phyloP scores from a whole-genome alignment of 2,113 vertebrate species.

The Colius striatus region DNA sequence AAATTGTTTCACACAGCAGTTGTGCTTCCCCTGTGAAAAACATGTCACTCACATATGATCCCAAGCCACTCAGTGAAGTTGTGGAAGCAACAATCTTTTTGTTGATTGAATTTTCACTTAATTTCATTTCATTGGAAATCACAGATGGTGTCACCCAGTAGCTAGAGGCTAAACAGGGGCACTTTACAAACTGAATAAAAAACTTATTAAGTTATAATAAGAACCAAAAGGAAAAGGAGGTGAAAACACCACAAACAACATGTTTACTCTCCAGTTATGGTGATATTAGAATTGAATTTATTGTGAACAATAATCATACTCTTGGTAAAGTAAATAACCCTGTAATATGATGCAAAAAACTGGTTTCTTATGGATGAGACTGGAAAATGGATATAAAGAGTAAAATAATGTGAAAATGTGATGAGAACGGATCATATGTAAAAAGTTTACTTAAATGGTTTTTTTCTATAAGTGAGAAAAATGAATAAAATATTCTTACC shows the following conservation, averaged over 20 bases:
- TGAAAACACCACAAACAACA: slow-evolving; percentile 40
- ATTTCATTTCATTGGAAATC: slow-evolving; percentile 80
- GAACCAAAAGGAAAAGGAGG: slow-evolving; percentile 59
- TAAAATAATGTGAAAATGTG: background rate
- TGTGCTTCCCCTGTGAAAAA: background rate
- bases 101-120: slow-evolving; percentile 80
- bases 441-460: background rate
- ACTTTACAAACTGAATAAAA: slow-evolving; percentile 69
- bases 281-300: background rate
- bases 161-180: slow-evolving; percentile 76
- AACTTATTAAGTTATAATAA: slow-evolving; percentile 72
- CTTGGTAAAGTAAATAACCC: background rate
- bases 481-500: background rate
- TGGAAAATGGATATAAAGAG: background rate
- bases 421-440: background rate
- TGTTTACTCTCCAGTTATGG: background rate
- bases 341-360: background rate
- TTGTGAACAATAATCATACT: background rate
- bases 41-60: background rate
- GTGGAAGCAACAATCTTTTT: slow-evolving; percentile 69
- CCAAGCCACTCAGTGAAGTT: slow-evolving; percentile 54
- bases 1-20: background rate
- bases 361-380: background rate
- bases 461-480: background rate
- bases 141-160: slow-evolving; percentile 78